Evolutionary conservation across 2,113 vertebrate genomes (phyloP), one percentile per base, ranked within the genome.

Genomic region (Sander lucioperca): DNA sequence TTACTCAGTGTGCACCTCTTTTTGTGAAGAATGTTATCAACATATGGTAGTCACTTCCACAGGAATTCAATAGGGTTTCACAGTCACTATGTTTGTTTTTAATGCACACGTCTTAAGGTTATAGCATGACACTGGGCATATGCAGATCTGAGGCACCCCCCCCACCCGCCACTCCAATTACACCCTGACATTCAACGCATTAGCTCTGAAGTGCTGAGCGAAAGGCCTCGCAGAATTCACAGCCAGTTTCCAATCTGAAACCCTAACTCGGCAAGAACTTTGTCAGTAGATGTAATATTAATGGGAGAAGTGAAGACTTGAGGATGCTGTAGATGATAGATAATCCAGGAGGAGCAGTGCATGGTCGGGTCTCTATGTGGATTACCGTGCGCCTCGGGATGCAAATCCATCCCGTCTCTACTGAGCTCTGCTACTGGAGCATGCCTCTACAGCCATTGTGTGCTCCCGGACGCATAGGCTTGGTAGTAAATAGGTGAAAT

Each of bases 151-250:
- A 78, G 69, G 79, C 75, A 85, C 21, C 77, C 27, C 51, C 53
- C 21, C 9, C 39, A 30, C 23, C 7, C 0, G 62, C 79, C 77
- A 19, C 87, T 93, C 87, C 80, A 71, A 57, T 91, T 93, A 90
- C 90, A 77, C 67, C 16, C 86, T 4, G 25, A 77, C 87, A 83
- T 90, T 89, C 77, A 88, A 79, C 77, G 84, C 76, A 89, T 89
- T 78, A 88, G 81, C 66, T 82, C 76, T 69, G 79, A 63, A 79
- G 76, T 25, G 8, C 66, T 0, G 1, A 67, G 81, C 27, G 15
- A 82, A 86, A 80, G 85, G 51, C 83, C 0, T 18, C n/a, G 7
- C 53, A 80, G 65, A 74, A 76, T 89, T 91, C 53, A 87, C 80
- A 77, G 80, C 86, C 85, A 70, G 59, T 48, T 79, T 53, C 63